phyloP scores from a whole-genome alignment of 2,888 invertebrate species.

The Drosophila tanythrix region DNA sequence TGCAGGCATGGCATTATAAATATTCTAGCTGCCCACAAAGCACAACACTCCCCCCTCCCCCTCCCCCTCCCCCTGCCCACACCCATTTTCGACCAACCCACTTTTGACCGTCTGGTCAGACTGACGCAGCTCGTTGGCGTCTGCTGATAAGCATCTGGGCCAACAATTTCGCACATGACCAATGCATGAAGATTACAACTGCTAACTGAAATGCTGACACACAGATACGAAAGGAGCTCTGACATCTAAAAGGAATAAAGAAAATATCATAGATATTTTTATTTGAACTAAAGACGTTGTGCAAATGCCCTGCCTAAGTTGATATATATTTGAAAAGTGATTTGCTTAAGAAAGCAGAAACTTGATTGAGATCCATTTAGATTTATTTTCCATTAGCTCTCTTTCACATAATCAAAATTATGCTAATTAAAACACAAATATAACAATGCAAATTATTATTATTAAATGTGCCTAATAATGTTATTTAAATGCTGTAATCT shows the following conservation, averaged over 20 bases:
- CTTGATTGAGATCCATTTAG: background rate
- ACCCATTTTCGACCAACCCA: background rate
- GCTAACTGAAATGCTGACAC: conserved; percentile 75
- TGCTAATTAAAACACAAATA: background rate
- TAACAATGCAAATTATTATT: background rate
- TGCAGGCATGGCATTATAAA: conserved; percentile 81
- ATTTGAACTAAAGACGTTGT: background rate
- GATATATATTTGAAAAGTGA: background rate
- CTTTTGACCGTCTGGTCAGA: background rate
- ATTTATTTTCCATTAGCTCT: background rate
- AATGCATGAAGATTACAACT: conserved; percentile 69
- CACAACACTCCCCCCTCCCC: background rate
- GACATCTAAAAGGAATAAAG: background rate
- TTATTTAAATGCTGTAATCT: background rate
- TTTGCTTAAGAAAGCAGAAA: background rate
- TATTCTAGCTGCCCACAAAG: conserved; percentile 59
- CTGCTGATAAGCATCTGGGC: conserved; percentile 79
- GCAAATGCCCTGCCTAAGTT: background rate
- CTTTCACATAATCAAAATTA: background rate
- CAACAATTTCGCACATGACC: conserved; percentile 82
- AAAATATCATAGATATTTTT: background rate
- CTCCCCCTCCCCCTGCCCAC: background rate
- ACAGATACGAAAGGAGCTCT: conserved; percentile 39
- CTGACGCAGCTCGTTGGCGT: conserved; percentile 42
- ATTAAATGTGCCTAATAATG: background rate